Base-by-base conservation (phyloP, 2,113 vertebrate genomes). In the Anthoscopus minutus region DNA sequence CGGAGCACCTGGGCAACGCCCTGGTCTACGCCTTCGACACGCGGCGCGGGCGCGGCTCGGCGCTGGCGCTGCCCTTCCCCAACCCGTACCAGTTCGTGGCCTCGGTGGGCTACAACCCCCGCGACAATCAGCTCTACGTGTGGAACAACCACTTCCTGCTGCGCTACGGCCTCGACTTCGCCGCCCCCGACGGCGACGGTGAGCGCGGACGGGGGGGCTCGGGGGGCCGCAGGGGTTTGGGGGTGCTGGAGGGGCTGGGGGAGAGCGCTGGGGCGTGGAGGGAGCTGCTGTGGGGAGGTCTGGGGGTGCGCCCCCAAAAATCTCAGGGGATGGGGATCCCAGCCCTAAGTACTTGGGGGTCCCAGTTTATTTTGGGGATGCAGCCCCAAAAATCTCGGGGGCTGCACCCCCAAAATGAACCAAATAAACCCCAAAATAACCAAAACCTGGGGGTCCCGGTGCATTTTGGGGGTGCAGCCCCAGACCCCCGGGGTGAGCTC, bases 131-230 rank as follows among this genome's bases (percentile, higher is more conserved):
- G 94, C 98, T 99, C 2, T 99, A 99, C 30, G 99, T 99, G 38
- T 99, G 99, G 99, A 99, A 99, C 97, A 99, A 99, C 97, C 99
- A 99, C 45, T 99, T 99, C 14, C 98, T 99, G 78, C 97, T 99
- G 89, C 98, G 99, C 70, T 99, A 99, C 83, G 97, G 98, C 1
- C 97, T 99, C 81, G 98, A 99, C 95, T 99, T 99, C 33, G 99
- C 98, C 19, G 98, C 99, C 0, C 98, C 98, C 0, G 98, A 99
- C 67, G 99, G 98, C 13, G 97, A 97, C 3, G 98, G 99, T 99
- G 87, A 95, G 97, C 80, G 48, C 13, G 51, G 50, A 5, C 9
- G 9, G 27, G 2, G 51, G 16, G 44, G 44, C 40, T 15, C 82
- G 48, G 15, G 44, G 11, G 51, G 50, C 9, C 9, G 15, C 15